Conservation (phyloP, 2,797 vertebrate genomes). For the Channallabes apus region DNA sequence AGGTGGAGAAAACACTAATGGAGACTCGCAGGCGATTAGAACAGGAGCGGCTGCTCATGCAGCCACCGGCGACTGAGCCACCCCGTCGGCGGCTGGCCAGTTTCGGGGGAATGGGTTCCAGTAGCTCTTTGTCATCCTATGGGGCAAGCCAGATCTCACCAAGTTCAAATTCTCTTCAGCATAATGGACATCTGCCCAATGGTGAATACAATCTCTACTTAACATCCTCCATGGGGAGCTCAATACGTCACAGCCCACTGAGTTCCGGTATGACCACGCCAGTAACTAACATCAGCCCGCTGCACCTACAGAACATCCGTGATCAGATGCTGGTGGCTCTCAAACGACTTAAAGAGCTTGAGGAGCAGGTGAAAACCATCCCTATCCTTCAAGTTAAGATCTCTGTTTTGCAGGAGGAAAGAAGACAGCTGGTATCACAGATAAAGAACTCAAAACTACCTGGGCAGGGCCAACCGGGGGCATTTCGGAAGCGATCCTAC, state of each 20-base stretch:
- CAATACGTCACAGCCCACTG: conserved; percentile 93
- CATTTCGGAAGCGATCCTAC: conserved; percentile 89
- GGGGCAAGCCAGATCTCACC: conserved; percentile 76
- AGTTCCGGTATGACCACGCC: conserved; percentile 94
- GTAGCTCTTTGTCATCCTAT: conserved; percentile 87
- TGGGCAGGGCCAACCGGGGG: conserved; percentile 63
- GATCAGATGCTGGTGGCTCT: conserved; percentile 98
- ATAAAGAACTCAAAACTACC: conserved; percentile 80
- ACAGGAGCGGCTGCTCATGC: conserved; percentile 87
- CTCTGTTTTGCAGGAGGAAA: conserved; percentile 95
- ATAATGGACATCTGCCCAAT: conserved; percentile 84
- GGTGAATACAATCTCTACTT: conserved; percentile 81
- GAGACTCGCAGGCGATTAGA: conserved; percentile 93
- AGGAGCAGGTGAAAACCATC: conserved; percentile 94
- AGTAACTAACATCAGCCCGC: conserved; percentile 89
- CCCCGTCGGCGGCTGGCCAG: conserved; percentile 91
- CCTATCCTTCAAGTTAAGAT: conserved; percentile 98
- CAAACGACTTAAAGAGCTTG: conserved; percentile 89
- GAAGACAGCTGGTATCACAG: conserved; percentile 86
- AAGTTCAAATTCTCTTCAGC: conserved; percentile 70
- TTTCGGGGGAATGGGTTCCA: conserved; percentile 92
- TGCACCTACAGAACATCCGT: conserved; percentile 94
- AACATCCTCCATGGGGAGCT: conserved; percentile 86
- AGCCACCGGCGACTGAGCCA: conserved; percentile 75
- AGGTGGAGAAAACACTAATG: conserved; percentile 97